Conservation (phyloP, 1,140 invertebrate genomes). For the Drosophila pruinosa region DNA sequence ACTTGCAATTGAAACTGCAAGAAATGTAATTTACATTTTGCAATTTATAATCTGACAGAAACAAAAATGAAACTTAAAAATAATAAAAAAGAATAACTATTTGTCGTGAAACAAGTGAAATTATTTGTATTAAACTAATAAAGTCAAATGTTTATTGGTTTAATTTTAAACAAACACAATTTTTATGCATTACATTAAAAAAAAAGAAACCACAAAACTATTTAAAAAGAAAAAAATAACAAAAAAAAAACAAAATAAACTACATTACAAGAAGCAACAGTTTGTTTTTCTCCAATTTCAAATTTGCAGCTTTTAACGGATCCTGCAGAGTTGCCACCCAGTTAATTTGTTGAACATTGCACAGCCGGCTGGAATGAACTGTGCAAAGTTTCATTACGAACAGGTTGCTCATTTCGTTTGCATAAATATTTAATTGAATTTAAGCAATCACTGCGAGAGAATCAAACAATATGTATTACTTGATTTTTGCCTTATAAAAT, state of each 20-base stretch:
- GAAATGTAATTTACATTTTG: slow-evolving; percentile 37
- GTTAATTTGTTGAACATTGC: background rate
- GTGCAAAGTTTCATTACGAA: background rate
- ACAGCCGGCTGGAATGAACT: background rate
- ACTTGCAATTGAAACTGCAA: slow-evolving; percentile 16
- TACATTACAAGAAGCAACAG: slow-evolving; percentile 28
- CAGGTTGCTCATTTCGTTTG: background rate
- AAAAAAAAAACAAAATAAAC: slow-evolving; percentile 47
- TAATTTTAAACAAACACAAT: slow-evolving; percentile 69
- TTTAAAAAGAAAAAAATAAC: slow-evolving; percentile 2
- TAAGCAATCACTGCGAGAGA: no score
- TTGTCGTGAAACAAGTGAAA: slow-evolving; percentile 72
- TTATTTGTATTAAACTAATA: slow-evolving; percentile 76
- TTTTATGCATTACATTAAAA: slow-evolving; percentile 74
- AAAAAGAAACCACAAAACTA: slow-evolving; percentile 55
- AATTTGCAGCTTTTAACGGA: background rate
- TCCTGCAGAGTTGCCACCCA: background rate
- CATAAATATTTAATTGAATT: no score
- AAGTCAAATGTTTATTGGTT: slow-evolving; percentile 75
- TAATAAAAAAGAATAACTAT: slow-evolving; percentile 50
- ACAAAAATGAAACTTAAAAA: slow-evolving; percentile 4
- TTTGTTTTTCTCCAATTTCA: background rate
- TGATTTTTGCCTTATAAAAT: no score
- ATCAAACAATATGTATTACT: no score
- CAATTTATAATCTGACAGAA: slow-evolving; percentile 34